Conservation (phyloP, 2,888 invertebrate genomes). For the Phragmatobia fuliginosa region DNA sequence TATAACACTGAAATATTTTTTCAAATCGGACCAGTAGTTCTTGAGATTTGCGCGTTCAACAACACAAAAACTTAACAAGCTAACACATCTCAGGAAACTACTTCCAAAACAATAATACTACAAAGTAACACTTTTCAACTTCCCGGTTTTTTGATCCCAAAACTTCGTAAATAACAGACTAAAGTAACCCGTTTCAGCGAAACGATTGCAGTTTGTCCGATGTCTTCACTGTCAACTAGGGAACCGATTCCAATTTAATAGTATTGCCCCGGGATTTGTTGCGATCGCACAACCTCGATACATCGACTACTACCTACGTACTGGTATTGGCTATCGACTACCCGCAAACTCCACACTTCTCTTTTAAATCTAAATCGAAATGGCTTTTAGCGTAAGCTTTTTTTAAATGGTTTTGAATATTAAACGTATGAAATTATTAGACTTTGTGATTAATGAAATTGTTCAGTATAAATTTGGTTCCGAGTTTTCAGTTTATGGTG, state of each 20-base stretch:
- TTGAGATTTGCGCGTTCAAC: too few species aligned
- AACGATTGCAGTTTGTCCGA: conserved; percentile 27
- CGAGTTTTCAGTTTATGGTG: background rate
- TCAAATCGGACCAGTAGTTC: too few species aligned
- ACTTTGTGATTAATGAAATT: background rate
- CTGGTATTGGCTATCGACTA: conserved; percentile 28
- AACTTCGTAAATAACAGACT: conserved; percentile 9
- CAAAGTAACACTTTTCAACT: background rate
- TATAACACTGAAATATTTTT: too few species aligned
- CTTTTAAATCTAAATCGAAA: conserved; percentile 22
- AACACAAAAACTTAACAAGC: background rate
- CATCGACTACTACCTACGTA: conserved; percentile 15
- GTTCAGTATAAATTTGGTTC: background rate
- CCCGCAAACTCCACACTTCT: background rate
- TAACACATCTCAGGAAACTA: background rate
- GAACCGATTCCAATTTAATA: conserved; percentile 42
- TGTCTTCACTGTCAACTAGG: conserved; percentile 41
- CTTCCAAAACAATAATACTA: background rate
- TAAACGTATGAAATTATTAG: background rate
- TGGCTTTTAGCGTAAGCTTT: background rate
- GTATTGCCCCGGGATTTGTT: conserved; percentile 32
- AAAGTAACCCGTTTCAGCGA: background rate
- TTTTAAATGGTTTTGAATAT: conserved; percentile 1
- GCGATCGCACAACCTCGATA: conserved; percentile 20
- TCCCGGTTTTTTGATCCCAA: background rate